A percentile compares a stretch with the other conserved stretches of the same genome.
Conservation (phyloP, 2,797 vertebrate species). For the Pseudomugil tenellus region DNA sequence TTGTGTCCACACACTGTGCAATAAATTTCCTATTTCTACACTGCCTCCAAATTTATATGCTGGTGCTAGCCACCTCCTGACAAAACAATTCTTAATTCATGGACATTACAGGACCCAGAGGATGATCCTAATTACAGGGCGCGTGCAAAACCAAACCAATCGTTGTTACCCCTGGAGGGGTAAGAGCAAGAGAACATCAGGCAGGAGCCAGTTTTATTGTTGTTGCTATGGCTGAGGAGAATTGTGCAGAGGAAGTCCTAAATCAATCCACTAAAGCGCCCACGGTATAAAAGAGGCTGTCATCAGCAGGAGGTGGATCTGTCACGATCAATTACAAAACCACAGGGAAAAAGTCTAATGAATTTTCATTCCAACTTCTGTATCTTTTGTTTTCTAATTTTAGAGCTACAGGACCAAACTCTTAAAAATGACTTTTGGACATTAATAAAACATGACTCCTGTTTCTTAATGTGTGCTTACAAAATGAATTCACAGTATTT, state of each 20-base stretch:
- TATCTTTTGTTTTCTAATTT: conserved; percentile 32
- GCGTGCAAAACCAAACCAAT: conserved; percentile 64
- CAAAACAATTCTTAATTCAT: conserved; percentile 63
- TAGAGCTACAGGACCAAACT: conserved; percentile 27
- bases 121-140: conserved; percentile 76
- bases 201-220: conserved; percentile 70
- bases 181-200: conserved; percentile 63
- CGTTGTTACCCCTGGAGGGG: conserved; percentile 62
- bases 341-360: conserved; percentile 64
- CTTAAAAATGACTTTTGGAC: conserved; percentile 15
- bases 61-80: conserved; percentile 42
- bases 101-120: conserved; percentile 68
- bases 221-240: conserved; percentile 66
- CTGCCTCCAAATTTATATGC: conserved; percentile 33
- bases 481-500: not conserved
- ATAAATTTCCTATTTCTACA: conserved; percentile 34
- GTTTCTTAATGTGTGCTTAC: not conserved
- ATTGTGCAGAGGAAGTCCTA: conserved; percentile 74
- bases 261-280: conserved; percentile 77
- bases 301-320: conserved; percentile 78
- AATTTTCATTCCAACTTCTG: conserved; percentile 45
- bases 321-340: conserved; percentile 78
- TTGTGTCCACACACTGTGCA: conserved; percentile 35
- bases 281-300: conserved; percentile 69
- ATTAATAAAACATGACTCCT: conserved; percentile 6